Evolutionary conservation across 1,140 invertebrate genomes (phyloP), one percentile per base, ranked within the genome.

Genomic region (Drosophila tristis): DNA sequence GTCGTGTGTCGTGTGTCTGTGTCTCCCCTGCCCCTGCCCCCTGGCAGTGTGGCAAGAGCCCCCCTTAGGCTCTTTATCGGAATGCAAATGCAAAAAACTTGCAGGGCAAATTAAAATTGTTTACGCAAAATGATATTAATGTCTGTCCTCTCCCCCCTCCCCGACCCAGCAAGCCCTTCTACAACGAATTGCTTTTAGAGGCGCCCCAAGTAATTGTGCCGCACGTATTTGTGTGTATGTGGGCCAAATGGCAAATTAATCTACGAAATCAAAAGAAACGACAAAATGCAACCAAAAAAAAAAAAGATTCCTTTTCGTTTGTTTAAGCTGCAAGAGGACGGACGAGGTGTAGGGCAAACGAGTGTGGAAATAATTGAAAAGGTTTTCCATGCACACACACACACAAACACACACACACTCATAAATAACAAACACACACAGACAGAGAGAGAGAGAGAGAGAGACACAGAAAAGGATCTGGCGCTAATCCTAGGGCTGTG

Each of bases 111-210:
- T 86, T 86, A 89, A 86, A 86, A 86, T 86, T 86, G 82, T 86
- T 86, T 86, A 86, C 82, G 84, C 78, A 85, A 82, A 75, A 47
- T 35, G 82, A 76, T 75, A 87, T 86, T 89, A 78, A 81, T 80
- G 80, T 29, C 64, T 20, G 20, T 20, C 61, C 31, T 42, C 44
- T 48, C 62, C 47, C 61, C 51, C 55, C 59, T 1, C 23, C 23
- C 23, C 23, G 1, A 20, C 23, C 0, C 3, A 2, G 4, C 23
- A 25, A 4, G 23, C 45, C 29, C 56, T 75, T 75, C 70, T 79
- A 87, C 82, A 84, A 45, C 63, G 75, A 89, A 89, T 89, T 77
- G 82, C 82, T 87, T 87, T 87, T 87, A 89, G 75, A 13, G 35
- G 35, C 35, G 78, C 71, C 79, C 64, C 65, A 89, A 66, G 35